Evolutionary conservation across 1,140 invertebrate genomes (phyloP), one percentile per base, ranked within the genome.

Genomic region (Protaetia brevitarsis): DNA sequence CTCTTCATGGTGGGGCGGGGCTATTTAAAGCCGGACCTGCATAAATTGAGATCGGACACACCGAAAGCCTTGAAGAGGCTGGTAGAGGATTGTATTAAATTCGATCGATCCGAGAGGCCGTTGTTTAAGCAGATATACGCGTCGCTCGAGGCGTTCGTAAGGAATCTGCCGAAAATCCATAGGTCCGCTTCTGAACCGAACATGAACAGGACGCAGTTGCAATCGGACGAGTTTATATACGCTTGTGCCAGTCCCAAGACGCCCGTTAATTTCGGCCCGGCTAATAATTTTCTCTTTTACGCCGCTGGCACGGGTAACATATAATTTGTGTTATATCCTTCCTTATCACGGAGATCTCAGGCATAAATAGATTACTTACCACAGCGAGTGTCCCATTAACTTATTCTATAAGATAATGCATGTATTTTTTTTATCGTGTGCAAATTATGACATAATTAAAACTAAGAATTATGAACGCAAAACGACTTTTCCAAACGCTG

Each of bases 1-100:
- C 80, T 99, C 56, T 99, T 96, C 79, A 94, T 96, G 92, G 97
- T 99, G 30, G 97, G 96, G 0, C 87, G 95, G 36, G 96, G 96
- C 0, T 87, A 88, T 70, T 79, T 96, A 11, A 81, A 86, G 45
- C 95, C 95, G 0, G 95, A 98, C 79, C 81, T 94, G 51, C 86
- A 85, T 45, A 89, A 91, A 73, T 79, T 94, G 13, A 84, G 94
- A 6, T 88, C 88, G 8, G 96, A 98, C 79, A 92, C 92, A 11
- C 95, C 96, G 1, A 94, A 95, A 75, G 89, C 91, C 1, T 80
- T 98, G n/a, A 88, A 89, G 66, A 84, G 92, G 26, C 83, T 98
- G 7, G 85, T 93, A 63, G 91, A 95, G 79, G 91, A 96, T 75
- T 98, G 96, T 80, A 93, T 97, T 63, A 92, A 94, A 78, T 94